Conservation (phyloP, 2,888 invertebrate genomes). For the Aphidoletes aphidimyza region DNA sequence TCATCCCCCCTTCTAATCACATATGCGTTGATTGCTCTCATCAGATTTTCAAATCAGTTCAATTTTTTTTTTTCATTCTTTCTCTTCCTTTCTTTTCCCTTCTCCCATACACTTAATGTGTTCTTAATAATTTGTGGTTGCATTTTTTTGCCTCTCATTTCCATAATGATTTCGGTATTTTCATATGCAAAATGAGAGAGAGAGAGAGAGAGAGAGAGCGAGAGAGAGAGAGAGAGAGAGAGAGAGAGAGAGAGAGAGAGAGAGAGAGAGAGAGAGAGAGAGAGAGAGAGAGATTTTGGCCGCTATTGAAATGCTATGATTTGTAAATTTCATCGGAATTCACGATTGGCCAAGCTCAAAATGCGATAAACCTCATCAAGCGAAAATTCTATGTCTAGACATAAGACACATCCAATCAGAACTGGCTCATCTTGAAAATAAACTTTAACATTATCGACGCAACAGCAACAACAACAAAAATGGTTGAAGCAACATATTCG, state of each 20-base stretch:
- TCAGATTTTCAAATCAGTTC: not conserved
- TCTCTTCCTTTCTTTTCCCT: not conserved
- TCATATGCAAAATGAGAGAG: no score
- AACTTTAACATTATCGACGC: conserved; percentile 5
- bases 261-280: no score
- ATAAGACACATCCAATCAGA: conserved; percentile 44
- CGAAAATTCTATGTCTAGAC: conserved; percentile 44
- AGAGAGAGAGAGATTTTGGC: not conserved
- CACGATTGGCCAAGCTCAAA: not conserved
- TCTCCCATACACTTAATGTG: not conserved
- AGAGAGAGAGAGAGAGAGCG: no score
- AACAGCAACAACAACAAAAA: not conserved
- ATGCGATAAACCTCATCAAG: conserved; percentile 26
- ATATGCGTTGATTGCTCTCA: conserved; percentile 1
- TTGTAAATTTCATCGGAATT: not conserved
- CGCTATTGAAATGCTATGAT: not conserved
- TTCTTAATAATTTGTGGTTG: not conserved
- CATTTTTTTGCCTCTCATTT: not conserved
- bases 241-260: no score
- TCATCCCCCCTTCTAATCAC: not conserved
- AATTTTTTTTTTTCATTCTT: not conserved
- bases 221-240: no score
- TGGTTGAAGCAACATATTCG: not conserved
- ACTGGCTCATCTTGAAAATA: conserved; percentile 17
- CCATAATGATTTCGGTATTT: not conserved